phyloP scores from a whole-genome alignment of 2,797 vertebrate species.

The Ataeniobius toweri region DNA sequence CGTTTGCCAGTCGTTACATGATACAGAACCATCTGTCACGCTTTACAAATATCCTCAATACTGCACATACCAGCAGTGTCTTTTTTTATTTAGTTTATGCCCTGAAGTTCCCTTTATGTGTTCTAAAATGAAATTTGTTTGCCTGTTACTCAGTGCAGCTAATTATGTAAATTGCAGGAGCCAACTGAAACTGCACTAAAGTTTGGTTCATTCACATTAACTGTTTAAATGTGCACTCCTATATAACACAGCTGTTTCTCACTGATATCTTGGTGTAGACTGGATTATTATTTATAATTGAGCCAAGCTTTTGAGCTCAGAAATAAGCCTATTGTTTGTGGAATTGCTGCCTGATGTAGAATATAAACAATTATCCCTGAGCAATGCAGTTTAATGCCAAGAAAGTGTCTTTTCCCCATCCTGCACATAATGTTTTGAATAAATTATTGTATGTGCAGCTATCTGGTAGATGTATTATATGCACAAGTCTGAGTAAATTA shows the following conservation, averaged over 20 bases:
- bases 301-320: background rate
- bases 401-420: background rate
- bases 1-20: constrained; percentile 23
- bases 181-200: background rate
- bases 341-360: constrained; percentile 13
- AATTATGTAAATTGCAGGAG: constrained; percentile 4
- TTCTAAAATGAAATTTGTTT: background rate
- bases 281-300: constrained; percentile 5
- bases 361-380: constrained; percentile 22
- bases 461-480: constrained; percentile 26
- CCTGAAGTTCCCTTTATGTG: background rate
- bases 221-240: background rate
- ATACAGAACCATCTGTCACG: constrained; percentile 42
- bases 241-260: background rate
- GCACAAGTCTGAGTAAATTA: constrained; percentile 15
- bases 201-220: background rate
- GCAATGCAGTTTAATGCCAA: constrained; percentile 23
- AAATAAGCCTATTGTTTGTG: constrained; percentile 24
- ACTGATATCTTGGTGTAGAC: background rate
- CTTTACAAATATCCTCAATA: constrained; percentile 11
- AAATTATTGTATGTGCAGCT: constrained; percentile 26
- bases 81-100: constrained; percentile 1
- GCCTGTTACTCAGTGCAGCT: background rate
- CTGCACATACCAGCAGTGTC: background rate
- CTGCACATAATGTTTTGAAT: constrained; percentile 36